A percentile compares a stretch with the other conserved stretches of the same genome.
These are phyloP conservation scores for Caenorhabditis sp. DNA, from an alignment of 2,888 invertebrate genomes.

Conservation along the genomic window DNA sequence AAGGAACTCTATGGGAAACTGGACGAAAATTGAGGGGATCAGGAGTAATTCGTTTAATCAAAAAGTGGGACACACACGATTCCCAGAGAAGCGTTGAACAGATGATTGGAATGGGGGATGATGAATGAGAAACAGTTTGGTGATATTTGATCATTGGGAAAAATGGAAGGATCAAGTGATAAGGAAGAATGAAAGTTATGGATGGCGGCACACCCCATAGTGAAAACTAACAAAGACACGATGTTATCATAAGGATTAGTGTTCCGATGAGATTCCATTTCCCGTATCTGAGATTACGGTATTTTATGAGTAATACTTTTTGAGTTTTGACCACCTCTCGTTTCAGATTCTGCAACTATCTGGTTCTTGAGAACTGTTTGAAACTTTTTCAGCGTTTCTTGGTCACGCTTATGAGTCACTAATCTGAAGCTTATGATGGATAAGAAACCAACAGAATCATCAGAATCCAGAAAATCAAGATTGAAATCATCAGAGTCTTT, in stretches of 20 bases:
- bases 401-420: no score
- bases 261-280: background rate
- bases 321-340: no score
- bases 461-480: no score
- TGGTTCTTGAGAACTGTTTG: no score
- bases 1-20: slow-evolving; percentile 3
- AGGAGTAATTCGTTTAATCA: slow-evolving; percentile 25
- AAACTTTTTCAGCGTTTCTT: no score
- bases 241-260: background rate
- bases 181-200: slow-evolving; percentile 17
- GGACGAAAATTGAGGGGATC: slow-evolving; percentile 19
- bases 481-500: no score
- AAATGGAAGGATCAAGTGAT: slow-evolving; percentile 34
- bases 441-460: no score
- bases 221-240: slow-evolving; percentile 19
- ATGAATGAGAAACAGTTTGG: slow-evolving; percentile 3
- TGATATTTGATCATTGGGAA: slow-evolving; percentile 34
- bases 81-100: slow-evolving; percentile 23
- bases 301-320: no score
- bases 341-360: no score
- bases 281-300: background rate
- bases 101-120: slow-evolving; percentile 24
- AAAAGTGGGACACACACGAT: slow-evolving; percentile 24
- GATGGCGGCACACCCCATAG: slow-evolving; percentile 24
- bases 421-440: no score